Evolutionary conservation across 2,888 invertebrate species (phyloP).

Genomic region (Frankliniella fusca): DNA sequence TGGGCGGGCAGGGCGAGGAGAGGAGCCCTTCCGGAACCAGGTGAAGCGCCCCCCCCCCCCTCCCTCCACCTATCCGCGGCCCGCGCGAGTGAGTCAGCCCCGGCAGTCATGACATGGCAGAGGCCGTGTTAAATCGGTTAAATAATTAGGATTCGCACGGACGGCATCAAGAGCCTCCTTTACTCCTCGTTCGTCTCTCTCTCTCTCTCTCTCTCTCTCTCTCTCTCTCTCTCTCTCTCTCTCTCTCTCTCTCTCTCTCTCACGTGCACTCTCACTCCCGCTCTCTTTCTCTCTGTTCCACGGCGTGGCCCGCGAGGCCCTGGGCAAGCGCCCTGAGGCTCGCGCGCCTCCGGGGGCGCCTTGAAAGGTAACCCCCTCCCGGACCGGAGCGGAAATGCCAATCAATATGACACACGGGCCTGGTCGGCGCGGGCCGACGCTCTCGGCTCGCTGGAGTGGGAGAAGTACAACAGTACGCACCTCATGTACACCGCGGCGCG

Average conservation of each 20-base stretch:
- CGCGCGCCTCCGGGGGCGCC: not conserved
- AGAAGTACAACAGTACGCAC: not conserved
- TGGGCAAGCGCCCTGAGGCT: too few species aligned
- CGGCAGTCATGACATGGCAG: too few species aligned
- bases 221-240: not conserved
- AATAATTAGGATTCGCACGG: too few species aligned
- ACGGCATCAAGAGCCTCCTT: not conserved
- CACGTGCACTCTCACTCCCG: not conserved
- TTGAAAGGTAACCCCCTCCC: not conserved
- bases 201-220: not conserved
- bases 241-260: not conserved
- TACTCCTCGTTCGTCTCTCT: not conserved
- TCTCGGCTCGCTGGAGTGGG: not conserved
- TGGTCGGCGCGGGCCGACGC: not conserved
- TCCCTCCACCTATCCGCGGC: too few species aligned
- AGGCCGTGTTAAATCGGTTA: too few species aligned
- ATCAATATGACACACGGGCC: slow-evolving; percentile 22
- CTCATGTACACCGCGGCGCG: not conserved
- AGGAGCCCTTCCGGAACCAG: too few species aligned
- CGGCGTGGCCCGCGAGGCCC: not conserved
- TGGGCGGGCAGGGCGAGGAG: too few species aligned
- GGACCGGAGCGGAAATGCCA: slow-evolving; percentile 12
- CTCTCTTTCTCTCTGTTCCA: not conserved
- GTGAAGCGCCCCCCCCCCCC: too few species aligned
- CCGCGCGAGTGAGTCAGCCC: too few species aligned